phyloP scores from a whole-genome alignment of 2,113 vertebrate genomes.

The Platysternon megacephalum region DNA sequence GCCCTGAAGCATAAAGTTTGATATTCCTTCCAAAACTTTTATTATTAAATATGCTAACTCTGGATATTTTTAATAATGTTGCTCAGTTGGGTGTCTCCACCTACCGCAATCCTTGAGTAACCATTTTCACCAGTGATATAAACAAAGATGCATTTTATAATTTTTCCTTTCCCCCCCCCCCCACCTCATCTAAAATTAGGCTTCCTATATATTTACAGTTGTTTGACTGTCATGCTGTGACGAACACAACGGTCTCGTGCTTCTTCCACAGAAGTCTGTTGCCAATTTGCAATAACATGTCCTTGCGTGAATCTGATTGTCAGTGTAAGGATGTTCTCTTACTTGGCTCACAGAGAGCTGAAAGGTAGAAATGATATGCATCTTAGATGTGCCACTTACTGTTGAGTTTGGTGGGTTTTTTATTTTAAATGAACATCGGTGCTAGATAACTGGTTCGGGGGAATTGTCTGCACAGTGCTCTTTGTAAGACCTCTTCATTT shows the following conservation, averaged over 20 bases:
- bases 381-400: background rate
- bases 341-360: rapidly evolving
- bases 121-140: background rate
- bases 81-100: background rate
- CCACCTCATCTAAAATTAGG: too few relatives aligned
- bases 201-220: background rate
- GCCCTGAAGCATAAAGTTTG: background rate
- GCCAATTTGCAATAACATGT: background rate
- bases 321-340: background rate
- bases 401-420: background rate
- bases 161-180: too few relatives aligned
- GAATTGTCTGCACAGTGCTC: background rate
- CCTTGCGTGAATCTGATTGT: rapidly evolving
- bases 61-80: background rate
- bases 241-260: background rate
- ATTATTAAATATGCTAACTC: background rate
- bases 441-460: background rate
- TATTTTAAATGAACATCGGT: background rate
- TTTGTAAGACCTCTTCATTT: background rate
- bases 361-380: background rate
- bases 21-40: background rate
- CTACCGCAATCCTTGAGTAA: background rate
- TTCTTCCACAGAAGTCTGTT: background rate
- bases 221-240: background rate
- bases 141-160: background rate